Evolutionary conservation across 2,113 vertebrate genomes (phyloP).

Genomic region (Onychorhynchus coronatus): DNA sequence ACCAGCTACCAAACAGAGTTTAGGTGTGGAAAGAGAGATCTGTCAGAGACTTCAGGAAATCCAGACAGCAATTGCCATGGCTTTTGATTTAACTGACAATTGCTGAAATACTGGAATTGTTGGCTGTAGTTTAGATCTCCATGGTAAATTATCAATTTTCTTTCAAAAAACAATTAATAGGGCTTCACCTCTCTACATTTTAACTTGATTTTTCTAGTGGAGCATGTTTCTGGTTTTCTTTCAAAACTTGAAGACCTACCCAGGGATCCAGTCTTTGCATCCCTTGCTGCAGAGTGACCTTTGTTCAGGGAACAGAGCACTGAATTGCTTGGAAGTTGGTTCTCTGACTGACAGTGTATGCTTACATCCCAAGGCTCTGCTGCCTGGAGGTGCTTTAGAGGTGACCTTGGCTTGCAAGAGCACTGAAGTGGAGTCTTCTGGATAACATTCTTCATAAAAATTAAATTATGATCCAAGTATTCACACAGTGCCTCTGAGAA

Average conservation of each 20-base stretch:
- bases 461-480: background rate
- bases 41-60: background rate
- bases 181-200: background rate
- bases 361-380: background rate
- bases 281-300: background rate
- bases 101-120: background rate
- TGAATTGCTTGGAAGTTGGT: background rate
- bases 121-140: background rate
- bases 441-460: slow-evolving; percentile 11
- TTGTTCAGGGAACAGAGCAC: background rate
- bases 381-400: background rate
- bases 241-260: background rate
- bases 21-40: background rate
- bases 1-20: background rate
- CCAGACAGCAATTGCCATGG: background rate
- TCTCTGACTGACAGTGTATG: background rate
- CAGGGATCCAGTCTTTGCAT: background rate
- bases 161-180: background rate
- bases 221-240: background rate
- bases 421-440: background rate
- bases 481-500: background rate
- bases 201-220: background rate
- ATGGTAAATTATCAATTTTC: background rate
- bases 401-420: background rate
- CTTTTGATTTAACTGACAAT: background rate